phyloP scores from a whole-genome alignment of 2,797 vertebrate species.

The Morus bassanus region DNA sequence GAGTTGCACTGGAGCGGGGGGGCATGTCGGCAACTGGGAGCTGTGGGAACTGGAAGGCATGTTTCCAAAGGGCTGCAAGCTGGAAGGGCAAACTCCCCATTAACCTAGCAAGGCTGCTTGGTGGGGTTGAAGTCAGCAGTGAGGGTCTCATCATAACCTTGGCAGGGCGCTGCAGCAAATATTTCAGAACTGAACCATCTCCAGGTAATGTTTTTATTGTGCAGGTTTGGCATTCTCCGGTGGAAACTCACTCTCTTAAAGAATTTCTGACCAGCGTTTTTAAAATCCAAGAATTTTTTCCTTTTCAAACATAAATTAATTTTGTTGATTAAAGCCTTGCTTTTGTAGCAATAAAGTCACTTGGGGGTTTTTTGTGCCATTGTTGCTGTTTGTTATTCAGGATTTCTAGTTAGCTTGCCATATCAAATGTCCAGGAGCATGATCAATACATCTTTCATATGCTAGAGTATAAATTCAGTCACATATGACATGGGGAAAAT shows the following conservation, averaged over 20 bases:
- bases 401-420: background rate
- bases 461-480: background rate
- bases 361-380: background rate
- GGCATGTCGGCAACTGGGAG: background rate
- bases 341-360: background rate
- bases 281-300: background rate
- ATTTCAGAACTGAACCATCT: background rate
- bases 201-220: background rate
- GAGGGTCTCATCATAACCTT: background rate
- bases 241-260: background rate
- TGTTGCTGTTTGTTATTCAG: background rate
- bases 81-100: background rate
- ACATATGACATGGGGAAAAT: background rate
- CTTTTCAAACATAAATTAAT: background rate
- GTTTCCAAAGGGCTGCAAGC: background rate
- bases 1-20: background rate
- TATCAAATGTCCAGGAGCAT: background rate
- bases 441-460: background rate
- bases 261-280: conserved; percentile 9
- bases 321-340: background rate
- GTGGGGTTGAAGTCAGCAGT: background rate
- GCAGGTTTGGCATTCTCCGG: conserved; percentile 1
- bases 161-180: background rate
- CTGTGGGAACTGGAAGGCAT: background rate
- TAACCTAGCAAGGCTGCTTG: background rate